These are phyloP conservation scores for Diploscapter pachys DNA, from an alignment of 1,140 invertebrate genomes.

Conservation along the genomic window DNA sequence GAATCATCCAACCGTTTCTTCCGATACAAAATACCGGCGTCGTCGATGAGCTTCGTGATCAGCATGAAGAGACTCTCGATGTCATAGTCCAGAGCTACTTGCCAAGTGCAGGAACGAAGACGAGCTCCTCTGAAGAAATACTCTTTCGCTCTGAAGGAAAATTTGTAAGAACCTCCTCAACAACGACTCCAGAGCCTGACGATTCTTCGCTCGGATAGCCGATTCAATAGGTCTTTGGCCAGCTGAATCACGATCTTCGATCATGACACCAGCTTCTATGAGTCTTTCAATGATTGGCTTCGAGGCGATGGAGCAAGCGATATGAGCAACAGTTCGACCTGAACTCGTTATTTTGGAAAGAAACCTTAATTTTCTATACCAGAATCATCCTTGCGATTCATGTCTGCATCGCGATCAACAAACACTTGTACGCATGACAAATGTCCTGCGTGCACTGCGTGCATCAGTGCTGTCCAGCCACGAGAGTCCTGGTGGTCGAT, in stretches of 20 bases:
- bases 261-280: constrained; percentile 62
- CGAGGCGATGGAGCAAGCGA: constrained; percentile 1
- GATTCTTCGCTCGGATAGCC: constrained; percentile 84
- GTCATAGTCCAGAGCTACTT: constrained; percentile 44
- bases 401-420: constrained; percentile 76
- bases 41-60: constrained; percentile 90
- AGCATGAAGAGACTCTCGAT: constrained; percentile 68
- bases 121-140: constrained; percentile 73
- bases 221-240: constrained; percentile 88
- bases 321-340: constrained; percentile 10
- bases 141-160: background rate
- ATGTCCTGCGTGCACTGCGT: constrained; percentile 83
- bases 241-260: constrained; percentile 51
- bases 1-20: constrained; percentile 85
- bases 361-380: constrained; percentile 66
- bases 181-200: constrained; percentile 84
- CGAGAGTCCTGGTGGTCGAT: constrained; percentile 77
- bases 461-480: constrained; percentile 80
- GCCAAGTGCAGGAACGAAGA: constrained; percentile 63
- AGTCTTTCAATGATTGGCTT: constrained; percentile 64
- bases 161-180: constrained; percentile 66
- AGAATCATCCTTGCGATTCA: constrained; percentile 64
- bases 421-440: constrained; percentile 74
- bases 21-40: constrained; percentile 84
- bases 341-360: background rate